Conservation (phyloP, 2,113 vertebrate species). For the Lampris megalopsis region DNA sequence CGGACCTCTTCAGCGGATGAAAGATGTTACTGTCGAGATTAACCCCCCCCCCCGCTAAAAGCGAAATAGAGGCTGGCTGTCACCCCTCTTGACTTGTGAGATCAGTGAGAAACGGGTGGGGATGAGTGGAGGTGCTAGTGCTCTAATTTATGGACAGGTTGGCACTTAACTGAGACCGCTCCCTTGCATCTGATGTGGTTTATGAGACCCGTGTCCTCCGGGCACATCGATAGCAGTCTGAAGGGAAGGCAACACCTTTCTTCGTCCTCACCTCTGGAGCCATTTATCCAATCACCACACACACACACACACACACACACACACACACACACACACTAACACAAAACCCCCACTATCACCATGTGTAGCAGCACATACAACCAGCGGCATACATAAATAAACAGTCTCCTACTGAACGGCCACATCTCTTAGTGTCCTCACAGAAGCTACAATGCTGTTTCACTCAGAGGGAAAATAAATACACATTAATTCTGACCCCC, state of each 20-base stretch:
- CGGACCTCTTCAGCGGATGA: background rate
- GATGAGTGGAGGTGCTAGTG: background rate
- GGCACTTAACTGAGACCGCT: constrained; percentile 15
- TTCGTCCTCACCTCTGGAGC: constrained; percentile 40
- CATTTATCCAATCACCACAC: constrained; percentile 6
- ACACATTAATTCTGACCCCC: background rate
- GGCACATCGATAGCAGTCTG: background rate
- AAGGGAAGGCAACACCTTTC: background rate
- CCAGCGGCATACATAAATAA: background rate
- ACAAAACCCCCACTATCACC: background rate
- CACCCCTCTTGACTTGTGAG: background rate
- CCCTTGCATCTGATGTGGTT: constrained; percentile 28
- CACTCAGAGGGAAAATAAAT: too few relatives aligned
- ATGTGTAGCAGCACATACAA: background rate
- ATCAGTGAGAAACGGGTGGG: constrained; percentile 3
- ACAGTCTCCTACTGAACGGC: background rate
- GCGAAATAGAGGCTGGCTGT: background rate
- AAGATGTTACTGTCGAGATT: background rate
- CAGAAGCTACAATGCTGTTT: too few relatives aligned
- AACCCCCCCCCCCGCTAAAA: background rate
- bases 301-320: background rate
- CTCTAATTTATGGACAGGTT: constrained; percentile 26
- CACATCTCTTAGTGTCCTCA: too few relatives aligned
- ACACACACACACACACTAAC: background rate
- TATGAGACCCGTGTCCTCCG: constrained; percentile 1